Base-by-base conservation (phyloP, 2,797 vertebrate genomes). In the Erethizon dorsatum region DNA sequence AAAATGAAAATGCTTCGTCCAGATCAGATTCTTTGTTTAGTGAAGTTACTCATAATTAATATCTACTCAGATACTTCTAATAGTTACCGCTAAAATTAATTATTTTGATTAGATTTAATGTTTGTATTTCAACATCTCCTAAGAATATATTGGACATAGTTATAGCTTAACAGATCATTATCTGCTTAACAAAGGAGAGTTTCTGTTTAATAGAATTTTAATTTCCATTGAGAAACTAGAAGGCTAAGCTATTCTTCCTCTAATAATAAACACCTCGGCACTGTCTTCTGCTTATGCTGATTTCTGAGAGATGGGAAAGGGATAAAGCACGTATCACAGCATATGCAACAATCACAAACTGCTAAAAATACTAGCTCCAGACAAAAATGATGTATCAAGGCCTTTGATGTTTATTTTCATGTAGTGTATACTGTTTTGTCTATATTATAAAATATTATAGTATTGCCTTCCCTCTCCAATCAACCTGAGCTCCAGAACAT, bases 91-190 rank as follows among this genome's bases (percentile, higher is more conserved):
- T 90, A 84, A 91, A 95, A 87, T 75, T 83, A 86, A 7, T 85
- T 67, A 87, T 88, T 84, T 24, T 95, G 56, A 67, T 24, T 83
- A 85, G 33, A 24, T 73, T 95, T 91, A 93, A 80, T 78, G 31
- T 88, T 31, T 96, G 12, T 73, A 92, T 71, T 97, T 96, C 71
- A 96, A 82, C 94, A 75, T 87, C 83, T 85, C 57, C 17, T 45
- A 94, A 77, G 8, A 80, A 80, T 47, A 73, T 11, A 80, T 20
- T 69, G 31, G 2, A 67, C 50, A 26, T 18, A 54, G 41, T 59
- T 90, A 91, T 7, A 79, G 10, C 24, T n/a, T 59, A 91, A 52
- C 57, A 89, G 37, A 82, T 69, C 54, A 52, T 80, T 90, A 50
- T 92, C 82, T 96, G 59, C 52, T 89, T 90, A 88, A 89, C 15